These are phyloP conservation scores for Copidosoma aretas DNA, from an alignment of 2,888 invertebrate species.

Conservation along the genomic window DNA sequence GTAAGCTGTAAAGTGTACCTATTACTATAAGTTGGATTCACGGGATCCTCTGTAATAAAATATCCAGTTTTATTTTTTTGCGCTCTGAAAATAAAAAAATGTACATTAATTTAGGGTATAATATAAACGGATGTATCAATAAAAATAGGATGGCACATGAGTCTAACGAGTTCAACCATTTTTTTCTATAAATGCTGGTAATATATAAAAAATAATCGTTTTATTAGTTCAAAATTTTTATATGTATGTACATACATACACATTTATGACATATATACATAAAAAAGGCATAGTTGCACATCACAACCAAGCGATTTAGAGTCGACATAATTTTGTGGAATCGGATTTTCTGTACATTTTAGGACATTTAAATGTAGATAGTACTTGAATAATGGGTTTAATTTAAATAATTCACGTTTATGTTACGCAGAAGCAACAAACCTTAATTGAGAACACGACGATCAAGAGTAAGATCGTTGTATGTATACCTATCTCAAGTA, in stretches of 20 bases:
- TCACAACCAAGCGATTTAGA: no score
- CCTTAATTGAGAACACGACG: no score
- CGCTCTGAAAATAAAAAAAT: conserved; percentile 58
- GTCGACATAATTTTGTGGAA: no score
- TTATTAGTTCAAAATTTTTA: no score
- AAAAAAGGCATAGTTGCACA: neutral
- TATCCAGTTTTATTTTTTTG: conserved; percentile 57
- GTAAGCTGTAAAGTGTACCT: conserved; percentile 59
- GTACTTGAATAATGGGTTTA: no score
- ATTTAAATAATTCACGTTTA: no score
- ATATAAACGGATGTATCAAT: conserved; percentile 59
- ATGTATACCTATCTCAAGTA: no score
- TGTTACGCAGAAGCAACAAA: no score
- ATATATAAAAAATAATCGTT: conserved; percentile 54
- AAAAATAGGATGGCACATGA: conserved; percentile 55
- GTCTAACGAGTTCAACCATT: conserved; percentile 51
- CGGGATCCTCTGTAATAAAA: conserved; percentile 45
- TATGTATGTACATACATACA: no score
- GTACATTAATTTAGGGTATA: conserved; percentile 61
- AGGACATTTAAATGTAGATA: no score
- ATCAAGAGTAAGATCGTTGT: no score
- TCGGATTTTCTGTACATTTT: no score
- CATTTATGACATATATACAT: neutral
- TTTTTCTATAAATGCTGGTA: conserved; percentile 55
- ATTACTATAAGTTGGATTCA: conserved; percentile 55